Evolutionary conservation across 2,797 vertebrate species (phyloP).

Genomic region (Siniperca scherzeri): DNA sequence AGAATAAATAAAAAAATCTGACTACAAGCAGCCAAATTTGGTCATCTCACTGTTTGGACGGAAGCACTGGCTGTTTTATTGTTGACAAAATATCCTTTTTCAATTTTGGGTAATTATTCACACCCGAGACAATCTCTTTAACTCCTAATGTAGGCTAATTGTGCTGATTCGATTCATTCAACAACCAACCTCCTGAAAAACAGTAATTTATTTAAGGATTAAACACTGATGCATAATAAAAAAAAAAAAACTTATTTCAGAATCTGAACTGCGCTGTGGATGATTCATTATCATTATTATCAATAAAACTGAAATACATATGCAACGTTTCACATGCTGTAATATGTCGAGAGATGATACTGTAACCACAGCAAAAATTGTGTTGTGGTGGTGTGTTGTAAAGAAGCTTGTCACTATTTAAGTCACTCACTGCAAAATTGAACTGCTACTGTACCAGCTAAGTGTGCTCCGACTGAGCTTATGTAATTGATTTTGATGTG

Average conservation of each 20-base stretch:
- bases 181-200: not conserved
- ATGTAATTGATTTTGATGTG: not conserved
- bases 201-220: not conserved
- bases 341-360: not conserved
- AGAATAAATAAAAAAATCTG: constrained; percentile 55
- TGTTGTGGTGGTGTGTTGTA: not conserved
- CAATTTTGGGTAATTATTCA: constrained; percentile 14
- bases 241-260: not conserved
- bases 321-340: not conserved
- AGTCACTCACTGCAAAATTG: not conserved
- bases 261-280: not conserved
- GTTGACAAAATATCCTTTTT: constrained; percentile 2
- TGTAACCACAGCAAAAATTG: not conserved
- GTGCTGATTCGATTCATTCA: constrained; percentile 17
- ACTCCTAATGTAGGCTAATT: constrained; percentile 11
- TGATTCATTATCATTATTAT: too few relatives aligned
- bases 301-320: not conserved
- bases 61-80: not conserved
- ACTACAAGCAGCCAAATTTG: constrained; percentile 25
- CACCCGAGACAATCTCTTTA: constrained; percentile 7
- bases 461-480: not conserved
- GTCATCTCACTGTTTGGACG: not conserved
- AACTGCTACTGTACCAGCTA: not conserved
- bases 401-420: not conserved
- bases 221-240: constrained; percentile 1